Conservation (phyloP, 2,888 invertebrate genomes). For the Spodoptera picta region DNA sequence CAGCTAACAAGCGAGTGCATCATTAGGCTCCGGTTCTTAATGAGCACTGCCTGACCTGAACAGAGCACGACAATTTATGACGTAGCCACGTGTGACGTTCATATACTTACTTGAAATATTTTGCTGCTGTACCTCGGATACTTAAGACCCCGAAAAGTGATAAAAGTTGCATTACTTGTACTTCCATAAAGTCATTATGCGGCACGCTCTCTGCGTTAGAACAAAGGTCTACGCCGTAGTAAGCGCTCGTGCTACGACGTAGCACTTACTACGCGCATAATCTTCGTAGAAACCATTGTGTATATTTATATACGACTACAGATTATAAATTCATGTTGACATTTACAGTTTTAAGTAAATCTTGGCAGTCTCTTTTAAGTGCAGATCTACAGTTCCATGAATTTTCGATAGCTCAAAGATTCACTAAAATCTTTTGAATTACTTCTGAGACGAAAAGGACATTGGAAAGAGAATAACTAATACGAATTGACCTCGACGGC, state of each 20-base stretch:
- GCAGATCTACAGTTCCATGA: no score
- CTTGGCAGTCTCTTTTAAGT: no score
- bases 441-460: slow-evolving; percentile 15
- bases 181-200: neutral
- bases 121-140: slow-evolving; percentile 17
- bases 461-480: slow-evolving; percentile 28
- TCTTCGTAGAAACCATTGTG: no score
- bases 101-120: slow-evolving; percentile 21
- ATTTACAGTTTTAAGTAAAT: no score
- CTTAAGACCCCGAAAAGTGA: slow-evolving; percentile 13
- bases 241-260: slow-evolving; percentile 12
- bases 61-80: slow-evolving; percentile 51
- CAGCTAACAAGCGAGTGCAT: slow-evolving; percentile 77
- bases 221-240: slow-evolving; percentile 29
- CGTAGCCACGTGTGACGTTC: slow-evolving; percentile 44
- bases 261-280: slow-evolving; percentile 4
- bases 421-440: slow-evolving; percentile 10
- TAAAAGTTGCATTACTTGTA: slow-evolving; percentile 1
- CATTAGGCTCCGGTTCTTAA: slow-evolving; percentile 74
- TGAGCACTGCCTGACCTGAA: slow-evolving; percentile 65
- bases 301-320: no score
- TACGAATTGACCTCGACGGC: slow-evolving; percentile 28
- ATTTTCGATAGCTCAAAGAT: slow-evolving; percentile 1
- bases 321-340: no score
- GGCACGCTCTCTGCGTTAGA: neutral